These are phyloP conservation scores for Chrysolina americana DNA, from an alignment of 2,888 invertebrate species.

Conservation along the genomic window DNA sequence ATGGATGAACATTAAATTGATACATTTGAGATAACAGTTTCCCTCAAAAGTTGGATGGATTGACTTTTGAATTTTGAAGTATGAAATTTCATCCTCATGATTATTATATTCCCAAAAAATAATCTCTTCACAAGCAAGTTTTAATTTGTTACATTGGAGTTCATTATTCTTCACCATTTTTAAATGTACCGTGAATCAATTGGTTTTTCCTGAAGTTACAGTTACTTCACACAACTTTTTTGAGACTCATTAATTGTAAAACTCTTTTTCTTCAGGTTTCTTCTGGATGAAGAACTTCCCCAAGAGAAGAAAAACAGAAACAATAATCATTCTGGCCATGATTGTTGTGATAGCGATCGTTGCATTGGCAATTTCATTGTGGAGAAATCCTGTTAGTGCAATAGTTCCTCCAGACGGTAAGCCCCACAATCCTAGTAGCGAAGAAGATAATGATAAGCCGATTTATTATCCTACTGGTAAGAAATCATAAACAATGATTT, in stretches of 20 bases:
- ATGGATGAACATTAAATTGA: too few species aligned
- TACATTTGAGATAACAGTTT: too few species aligned
- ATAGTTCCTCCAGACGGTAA: constrained; percentile 5
- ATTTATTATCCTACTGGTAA: constrained; percentile 51
- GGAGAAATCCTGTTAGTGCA: constrained; percentile 38
- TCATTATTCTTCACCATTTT: too few species aligned
- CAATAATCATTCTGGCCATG: constrained; percentile 50
- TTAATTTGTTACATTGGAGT: too few species aligned
- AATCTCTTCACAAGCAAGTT: too few species aligned
- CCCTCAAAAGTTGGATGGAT: too few species aligned
- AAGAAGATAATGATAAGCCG: constrained; percentile 55
- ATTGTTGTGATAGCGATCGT: constrained; percentile 49
- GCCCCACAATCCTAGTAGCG: constrained; percentile 36
- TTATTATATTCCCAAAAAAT: too few species aligned
- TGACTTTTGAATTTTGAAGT: too few species aligned
- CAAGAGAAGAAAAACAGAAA: constrained; percentile 49
- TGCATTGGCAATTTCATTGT: constrained; percentile 49
- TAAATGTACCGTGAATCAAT: too few species aligned
- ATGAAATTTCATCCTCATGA: too few species aligned
- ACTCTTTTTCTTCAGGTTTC: constrained; percentile 49
- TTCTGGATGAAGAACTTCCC: constrained; percentile 51
- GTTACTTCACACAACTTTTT: neutral
- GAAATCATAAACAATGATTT: neutral
- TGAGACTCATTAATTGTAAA: neutral
- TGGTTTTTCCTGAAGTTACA: too few species aligned